Evolutionary conservation across 2,888 invertebrate species (phyloP).

Genomic region (Xestia sexstrigata): DNA sequence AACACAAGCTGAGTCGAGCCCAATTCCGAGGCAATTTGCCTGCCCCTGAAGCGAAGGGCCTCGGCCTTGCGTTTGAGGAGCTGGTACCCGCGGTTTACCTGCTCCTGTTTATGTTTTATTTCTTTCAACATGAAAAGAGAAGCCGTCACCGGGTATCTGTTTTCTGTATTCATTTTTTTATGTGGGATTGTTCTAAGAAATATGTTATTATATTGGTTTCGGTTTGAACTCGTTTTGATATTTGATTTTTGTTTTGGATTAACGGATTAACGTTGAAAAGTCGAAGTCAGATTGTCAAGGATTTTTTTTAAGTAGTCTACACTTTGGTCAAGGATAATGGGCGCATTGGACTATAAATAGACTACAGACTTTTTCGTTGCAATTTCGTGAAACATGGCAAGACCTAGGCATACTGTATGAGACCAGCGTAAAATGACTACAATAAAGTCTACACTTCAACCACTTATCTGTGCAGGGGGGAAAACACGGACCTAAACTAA

Average conservation of each 20-base stretch:
- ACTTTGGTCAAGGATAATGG: neutral
- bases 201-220: neutral
- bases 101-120: constrained; percentile 84
- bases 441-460: neutral
- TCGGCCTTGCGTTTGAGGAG: constrained; percentile 84
- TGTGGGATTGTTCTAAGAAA: neutral
- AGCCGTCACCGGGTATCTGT: constrained; percentile 85
- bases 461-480: neutral
- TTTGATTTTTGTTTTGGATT: constrained; percentile 5
- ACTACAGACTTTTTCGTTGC: constrained; percentile 17
- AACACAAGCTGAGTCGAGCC: constrained; percentile 81
- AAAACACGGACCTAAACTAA: neutral
- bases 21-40: constrained; percentile 82
- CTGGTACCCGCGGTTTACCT: constrained; percentile 83
- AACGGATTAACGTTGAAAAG: neutral
- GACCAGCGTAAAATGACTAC: neutral
- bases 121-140: constrained; percentile 87
- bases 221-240: constrained; percentile 1
- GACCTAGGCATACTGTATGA: neutral
- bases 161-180: constrained; percentile 82
- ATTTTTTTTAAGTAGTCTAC: neutral
- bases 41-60: constrained; percentile 80
- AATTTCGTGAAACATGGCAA: neutral
- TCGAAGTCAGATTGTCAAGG: constrained; percentile 18
- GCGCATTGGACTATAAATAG: neutral